phyloP scores from a whole-genome alignment of 1,140 invertebrate species.

The Varroa destructor region DNA sequence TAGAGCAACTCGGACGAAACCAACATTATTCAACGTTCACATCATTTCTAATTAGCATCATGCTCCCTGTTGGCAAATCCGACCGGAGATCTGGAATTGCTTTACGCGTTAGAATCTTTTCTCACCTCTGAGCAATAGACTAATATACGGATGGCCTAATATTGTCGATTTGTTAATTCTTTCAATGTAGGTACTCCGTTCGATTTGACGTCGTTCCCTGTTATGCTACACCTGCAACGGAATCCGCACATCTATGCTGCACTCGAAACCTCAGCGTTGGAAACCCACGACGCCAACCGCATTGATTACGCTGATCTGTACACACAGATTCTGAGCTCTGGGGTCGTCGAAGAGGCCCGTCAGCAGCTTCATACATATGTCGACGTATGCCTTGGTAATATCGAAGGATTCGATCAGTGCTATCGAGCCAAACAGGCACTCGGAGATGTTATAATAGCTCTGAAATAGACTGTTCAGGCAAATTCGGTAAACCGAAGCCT shows the following conservation, averaged over 20 bases:
- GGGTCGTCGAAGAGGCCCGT: not conserved
- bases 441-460: not conserved
- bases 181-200: slow-evolving; percentile 40
- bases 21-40: not conserved
- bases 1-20: no score
- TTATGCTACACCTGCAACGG: slow-evolving; percentile 64
- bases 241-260: slow-evolving; percentile 51
- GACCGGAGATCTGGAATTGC: not conserved
- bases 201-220: slow-evolving; percentile 59
- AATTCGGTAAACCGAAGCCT: no score
- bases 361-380: slow-evolving; percentile 1
- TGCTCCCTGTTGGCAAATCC: not conserved
- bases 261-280: not conserved
- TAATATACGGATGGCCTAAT: slow-evolving; percentile 37
- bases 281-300: not conserved
- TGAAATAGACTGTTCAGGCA: slow-evolving; percentile 33
- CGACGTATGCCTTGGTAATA: slow-evolving; percentile 6
- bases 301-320: slow-evolving; percentile 19
- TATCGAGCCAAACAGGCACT: slow-evolving; percentile 16
- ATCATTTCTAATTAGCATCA: not conserved
- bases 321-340: slow-evolving; percentile 6
- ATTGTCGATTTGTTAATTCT: slow-evolving; percentile 31
- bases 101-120: slow-evolving; percentile 22
- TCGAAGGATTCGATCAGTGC: slow-evolving; percentile 12
- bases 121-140: slow-evolving; percentile 26